Evolutionary conservation across 2,888 invertebrate species (phyloP).

Genomic region (Daptonema setosum): DNA sequence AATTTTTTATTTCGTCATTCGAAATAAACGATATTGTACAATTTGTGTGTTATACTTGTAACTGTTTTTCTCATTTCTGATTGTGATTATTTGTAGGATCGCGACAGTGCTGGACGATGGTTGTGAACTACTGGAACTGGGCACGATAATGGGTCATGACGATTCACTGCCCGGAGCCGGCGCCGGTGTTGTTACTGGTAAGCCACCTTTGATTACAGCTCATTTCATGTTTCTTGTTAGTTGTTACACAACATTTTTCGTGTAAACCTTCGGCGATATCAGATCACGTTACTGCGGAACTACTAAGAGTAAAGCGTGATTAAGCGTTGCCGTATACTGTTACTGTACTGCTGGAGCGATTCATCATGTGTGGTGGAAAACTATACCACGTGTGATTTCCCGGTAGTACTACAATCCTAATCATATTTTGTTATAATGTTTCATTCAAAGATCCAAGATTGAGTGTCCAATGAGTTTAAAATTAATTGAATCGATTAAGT

Average conservation of each 20-base stretch:
- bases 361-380: no score
- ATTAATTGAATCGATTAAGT: no score
- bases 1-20: no score
- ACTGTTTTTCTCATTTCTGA: not conserved
- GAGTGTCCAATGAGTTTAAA: no score
- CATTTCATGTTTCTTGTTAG: not conserved
- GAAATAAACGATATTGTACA: no score
- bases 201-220: no score
- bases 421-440: no score
- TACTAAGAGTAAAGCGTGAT: not conserved
- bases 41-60: no score
- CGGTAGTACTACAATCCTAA: no score
- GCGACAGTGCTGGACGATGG: not conserved
- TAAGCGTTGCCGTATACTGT: not conserved
- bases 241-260: not conserved
- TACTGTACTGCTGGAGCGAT: not conserved
- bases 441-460: no score
- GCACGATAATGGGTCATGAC: not conserved
- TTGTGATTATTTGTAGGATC: not conserved
- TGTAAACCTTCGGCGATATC: not conserved
- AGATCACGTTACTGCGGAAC: not conserved
- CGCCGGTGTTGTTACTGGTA: not conserved
- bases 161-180: not conserved
- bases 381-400: no score
- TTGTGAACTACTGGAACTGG: not conserved